Percentiles rank a stretch among this genome's conserved stretches.
Evolutionary conservation across 92 coral and sea anemone species (phyloP).

Genomic region (Diadumene lineata): DNA sequence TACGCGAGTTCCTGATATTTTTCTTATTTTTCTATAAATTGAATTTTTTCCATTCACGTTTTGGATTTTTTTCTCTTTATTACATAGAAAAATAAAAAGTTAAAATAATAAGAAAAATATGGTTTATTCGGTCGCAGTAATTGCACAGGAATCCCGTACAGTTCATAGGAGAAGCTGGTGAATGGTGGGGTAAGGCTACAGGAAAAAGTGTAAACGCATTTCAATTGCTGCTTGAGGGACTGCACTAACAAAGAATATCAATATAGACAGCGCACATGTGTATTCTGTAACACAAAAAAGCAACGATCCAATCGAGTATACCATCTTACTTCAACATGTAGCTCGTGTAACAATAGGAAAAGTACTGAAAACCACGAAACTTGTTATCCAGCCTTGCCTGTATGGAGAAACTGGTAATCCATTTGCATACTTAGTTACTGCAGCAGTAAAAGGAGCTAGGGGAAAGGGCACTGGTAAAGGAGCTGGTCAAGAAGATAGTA

Average conservation of each 20-base stretch:
- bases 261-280: neutral
- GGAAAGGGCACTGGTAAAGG: conserved; percentile 7
- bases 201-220: neutral
- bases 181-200: neutral
- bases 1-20: too few species aligned
- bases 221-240: neutral
- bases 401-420: neutral
- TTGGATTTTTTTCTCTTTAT: too few species aligned
- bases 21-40: too few species aligned
- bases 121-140: too few species aligned
- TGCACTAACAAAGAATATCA: neutral
- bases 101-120: too few species aligned
- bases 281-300: neutral
- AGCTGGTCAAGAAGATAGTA: neutral
- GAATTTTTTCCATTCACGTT: too few species aligned
- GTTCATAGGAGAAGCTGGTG: neutral
- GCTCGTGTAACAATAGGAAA: neutral
- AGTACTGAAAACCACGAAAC: neutral
- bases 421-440: neutral
- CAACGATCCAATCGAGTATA: neutral
- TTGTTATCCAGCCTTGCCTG: neutral
- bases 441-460: neutral
- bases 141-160: too few species aligned
- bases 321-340: neutral
- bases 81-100: too few species aligned